Evolutionary conservation across 2,797 vertebrate species (phyloP), one percentile per base, ranked within the genome.

Genomic region (Tachyglossus aculeatus): DNA sequence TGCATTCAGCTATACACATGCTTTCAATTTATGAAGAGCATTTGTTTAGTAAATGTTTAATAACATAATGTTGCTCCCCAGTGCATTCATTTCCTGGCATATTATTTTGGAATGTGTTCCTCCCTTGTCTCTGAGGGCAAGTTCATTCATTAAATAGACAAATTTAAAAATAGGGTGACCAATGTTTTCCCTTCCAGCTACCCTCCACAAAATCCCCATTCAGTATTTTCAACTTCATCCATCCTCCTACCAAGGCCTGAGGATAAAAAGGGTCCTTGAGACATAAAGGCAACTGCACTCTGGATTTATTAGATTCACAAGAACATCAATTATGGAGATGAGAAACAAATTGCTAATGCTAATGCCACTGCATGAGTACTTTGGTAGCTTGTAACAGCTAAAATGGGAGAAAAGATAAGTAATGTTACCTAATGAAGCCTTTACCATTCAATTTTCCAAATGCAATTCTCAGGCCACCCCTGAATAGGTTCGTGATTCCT

Each of bases 341-440:
- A 58, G n/a, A n/a, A 67, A 31, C 36, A 53, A 18, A 19, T 45
- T 70, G 12, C 19, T 37, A 59, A 77, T 67, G 29, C 67, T 47
- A 25, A 5, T 8, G 67, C 5, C 80, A 39, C 41, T 57, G 61
- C 73, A 67, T 48, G 60, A 44, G 71, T 68, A 33, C 31, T 68
- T 25, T 54, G 15, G 25, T 50, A 76, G 74, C 47, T 64, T 54
- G 63, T 66, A 76, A 86, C 65, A 67, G 73, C 47, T 62, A 32
- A 53, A 21, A 63, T 57, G 68, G 31, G 25, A 48, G 45, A 24
- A 41, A 70, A 25, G 69, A 67, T 18, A 29, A 22, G 39, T 60
- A 73, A n/a, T n/a, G n/a, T n/a, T n/a, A n/a, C n/a, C n/a, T n/a
- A n/a, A n/a, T n/a, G n/a, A n/a, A n/a, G n/a, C n/a, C n/a, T n/a